Evolutionary conservation across 2,797 vertebrate genomes (phyloP), one percentile per base, ranked within the genome.

Genomic region (Phoeniculus purpureus): DNA sequence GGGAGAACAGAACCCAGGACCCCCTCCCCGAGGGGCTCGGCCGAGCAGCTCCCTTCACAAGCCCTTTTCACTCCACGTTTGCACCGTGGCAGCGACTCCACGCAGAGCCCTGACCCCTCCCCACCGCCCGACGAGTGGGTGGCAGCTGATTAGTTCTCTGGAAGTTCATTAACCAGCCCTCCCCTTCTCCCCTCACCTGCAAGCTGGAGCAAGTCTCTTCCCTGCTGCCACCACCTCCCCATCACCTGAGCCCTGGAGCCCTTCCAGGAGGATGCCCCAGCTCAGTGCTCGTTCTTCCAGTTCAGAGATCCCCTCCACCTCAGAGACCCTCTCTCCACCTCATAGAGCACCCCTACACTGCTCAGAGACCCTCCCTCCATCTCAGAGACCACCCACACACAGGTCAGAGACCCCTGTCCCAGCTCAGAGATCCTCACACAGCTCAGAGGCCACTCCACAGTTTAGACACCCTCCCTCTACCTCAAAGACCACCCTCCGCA

Each of bases 1-100:
- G 22, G 10, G 18, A 5, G 32, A 50, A 26, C 3, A n/a, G n/a
- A n/a, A n/a, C n/a, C n/a, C 10, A 17, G 27, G n/a, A 80, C 6
- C 10, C 3, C n/a, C 59, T 11, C 4, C 60, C 52, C 0, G 0
- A 7, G 15, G 65, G 47, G 13, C 45, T 80, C 45, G 54, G 51
- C 45, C 0, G 0, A 77, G 34, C 59, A 5, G 10, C 21, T 8
- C 59, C 61, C 82, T 58, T n/a, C 7, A 11, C 11, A 82, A 85
- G 54, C 66, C 45, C 27, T 73, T 83, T 92, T 70, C 8, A 22
- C 20, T 37, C 59, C 27, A 71, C 34, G 12, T 83, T 54, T 17
- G 29, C 74, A 56, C 43, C 16, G 1, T 0, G 34, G 20, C 43
- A 26, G 6, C 4, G 15, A n/a, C 25, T 79, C 11, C 11, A 12